These are phyloP conservation scores for Sipha maydis DNA, from an alignment of 2,888 invertebrate genomes.

Conservation along the genomic window DNA sequence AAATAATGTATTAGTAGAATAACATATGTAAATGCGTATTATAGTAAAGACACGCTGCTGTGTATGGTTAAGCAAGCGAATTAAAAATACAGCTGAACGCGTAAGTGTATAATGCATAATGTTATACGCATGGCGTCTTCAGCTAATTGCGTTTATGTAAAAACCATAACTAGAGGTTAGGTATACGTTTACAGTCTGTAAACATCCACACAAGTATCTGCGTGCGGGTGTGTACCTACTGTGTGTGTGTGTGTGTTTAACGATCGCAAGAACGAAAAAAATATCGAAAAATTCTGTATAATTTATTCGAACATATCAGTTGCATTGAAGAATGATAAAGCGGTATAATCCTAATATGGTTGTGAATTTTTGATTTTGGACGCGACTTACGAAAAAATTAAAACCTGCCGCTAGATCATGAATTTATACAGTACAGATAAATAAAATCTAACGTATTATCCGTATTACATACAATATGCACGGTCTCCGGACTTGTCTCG, in stretches of 20 bases:
- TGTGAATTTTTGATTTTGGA: background rate
- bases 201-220: background rate
- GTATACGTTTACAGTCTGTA: constrained; percentile 13
- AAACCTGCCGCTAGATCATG: background rate
- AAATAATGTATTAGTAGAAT: background rate
- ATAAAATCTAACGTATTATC: background rate
- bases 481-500: background rate
- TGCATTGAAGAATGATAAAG: constrained; percentile 1
- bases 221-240: too few species aligned
- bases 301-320: background rate
- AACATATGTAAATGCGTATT: background rate
- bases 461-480: too few species aligned
- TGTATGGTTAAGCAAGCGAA: background rate
- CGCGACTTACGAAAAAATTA: background rate
- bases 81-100: background rate
- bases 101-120: background rate
- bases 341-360: constrained; percentile 27
- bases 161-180: constrained; percentile 14
- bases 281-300: background rate
- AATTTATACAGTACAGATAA: background rate
- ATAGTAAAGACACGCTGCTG: background rate
- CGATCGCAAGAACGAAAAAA: background rate
- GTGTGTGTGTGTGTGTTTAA: background rate
- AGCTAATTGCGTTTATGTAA: constrained; percentile 26
- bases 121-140: background rate